phyloP scores from a whole-genome alignment of 1,140 invertebrate genomes.

The Heliconius hewitsoni region DNA sequence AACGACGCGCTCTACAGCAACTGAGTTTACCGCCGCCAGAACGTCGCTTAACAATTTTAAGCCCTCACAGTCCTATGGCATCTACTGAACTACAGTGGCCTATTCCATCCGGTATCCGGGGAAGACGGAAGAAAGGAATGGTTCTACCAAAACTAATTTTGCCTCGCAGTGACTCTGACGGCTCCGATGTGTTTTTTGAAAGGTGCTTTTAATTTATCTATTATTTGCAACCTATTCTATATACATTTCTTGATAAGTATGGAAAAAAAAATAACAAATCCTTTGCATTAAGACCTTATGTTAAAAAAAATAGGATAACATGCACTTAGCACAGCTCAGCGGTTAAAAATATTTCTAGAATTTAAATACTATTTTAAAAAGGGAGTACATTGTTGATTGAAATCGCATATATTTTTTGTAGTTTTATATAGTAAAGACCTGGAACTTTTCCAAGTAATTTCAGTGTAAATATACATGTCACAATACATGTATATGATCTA shows the following conservation, averaged over 20 bases:
- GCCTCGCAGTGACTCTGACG: conserved; percentile 86
- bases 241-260: too few species aligned
- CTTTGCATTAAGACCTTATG: too few species aligned
- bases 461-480: conserved; percentile 15
- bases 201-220: conserved; percentile 59
- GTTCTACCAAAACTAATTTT: conserved; percentile 88
- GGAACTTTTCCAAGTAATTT: conserved; percentile 25
- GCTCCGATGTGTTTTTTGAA: conserved; percentile 83
- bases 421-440: conserved; percentile 10
- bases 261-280: too few species aligned
- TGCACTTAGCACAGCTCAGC: too few species aligned
- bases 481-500: conserved; percentile 14
- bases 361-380: neutral
- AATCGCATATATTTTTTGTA: conserved; percentile 5
- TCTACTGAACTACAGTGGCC: conserved; percentile 84
- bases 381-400: neutral
- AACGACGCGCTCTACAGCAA: conserved; percentile 84
- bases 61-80: conserved; percentile 86
- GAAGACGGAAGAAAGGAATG: conserved; percentile 86
- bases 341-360: too few species aligned
- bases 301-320: too few species aligned
- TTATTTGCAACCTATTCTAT: neutral
- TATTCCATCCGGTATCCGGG: conserved; percentile 83
- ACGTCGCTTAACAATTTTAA: conserved; percentile 86
- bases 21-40: conserved; percentile 86